These are phyloP conservation scores for Amphiprion ocellaris DNA, from an alignment of 2,113 vertebrate genomes.

Conservation along the genomic window DNA sequence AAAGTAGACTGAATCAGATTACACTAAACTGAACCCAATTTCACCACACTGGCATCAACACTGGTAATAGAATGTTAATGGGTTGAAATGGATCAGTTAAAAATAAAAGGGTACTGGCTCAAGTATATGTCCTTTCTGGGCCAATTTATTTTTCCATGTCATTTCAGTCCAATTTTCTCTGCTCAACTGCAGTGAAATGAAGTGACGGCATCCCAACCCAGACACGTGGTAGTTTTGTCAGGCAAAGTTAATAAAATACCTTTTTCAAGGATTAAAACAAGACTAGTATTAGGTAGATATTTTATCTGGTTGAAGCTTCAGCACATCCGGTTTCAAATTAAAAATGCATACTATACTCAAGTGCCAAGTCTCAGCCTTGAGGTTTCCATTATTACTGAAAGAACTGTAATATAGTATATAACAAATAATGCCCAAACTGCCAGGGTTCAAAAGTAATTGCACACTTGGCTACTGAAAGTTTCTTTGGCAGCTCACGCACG, in stretches of 20 bases:
- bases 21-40: constrained; percentile 33
- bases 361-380: not conserved
- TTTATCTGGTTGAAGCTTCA: too few relatives aligned
- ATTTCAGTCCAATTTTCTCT: not conserved
- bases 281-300: too few relatives aligned
- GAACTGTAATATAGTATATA: not conserved
- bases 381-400: not conserved
- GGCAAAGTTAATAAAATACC: too few relatives aligned
- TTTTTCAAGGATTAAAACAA: too few relatives aligned
- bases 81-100: constrained; percentile 21
- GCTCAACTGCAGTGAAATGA: not conserved
- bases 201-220: too few relatives aligned
- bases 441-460: not conserved
- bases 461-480: not conserved
- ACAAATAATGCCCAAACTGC: not conserved
- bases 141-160: not conserved
- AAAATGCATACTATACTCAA: not conserved
- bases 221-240: too few relatives aligned
- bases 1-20: constrained; percentile 47
- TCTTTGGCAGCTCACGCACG: not conserved
- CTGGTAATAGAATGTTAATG: constrained; percentile 2
- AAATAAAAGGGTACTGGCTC: not conserved
- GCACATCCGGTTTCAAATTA: not conserved
- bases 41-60: not conserved
- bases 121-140: not conserved